phyloP scores from a whole-genome alignment of 2,888 invertebrate species.

The Ramazzottius varieornatus region DNA sequence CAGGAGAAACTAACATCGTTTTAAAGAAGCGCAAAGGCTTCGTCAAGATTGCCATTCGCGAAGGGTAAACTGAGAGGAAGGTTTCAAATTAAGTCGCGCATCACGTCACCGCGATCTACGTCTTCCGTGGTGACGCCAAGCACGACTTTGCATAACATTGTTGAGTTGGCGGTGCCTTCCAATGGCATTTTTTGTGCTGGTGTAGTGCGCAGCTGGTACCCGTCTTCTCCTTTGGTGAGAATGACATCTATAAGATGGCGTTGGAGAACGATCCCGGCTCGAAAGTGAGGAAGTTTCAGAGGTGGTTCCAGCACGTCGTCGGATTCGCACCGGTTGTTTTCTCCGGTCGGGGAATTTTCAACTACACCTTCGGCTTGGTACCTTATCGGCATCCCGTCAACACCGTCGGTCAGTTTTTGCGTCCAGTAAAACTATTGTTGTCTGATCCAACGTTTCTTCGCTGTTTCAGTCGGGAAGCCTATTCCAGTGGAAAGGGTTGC shows the following conservation, averaged over 20 bases:
- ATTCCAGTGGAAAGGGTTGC: conserved; percentile 41
- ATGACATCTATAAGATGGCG: not conserved
- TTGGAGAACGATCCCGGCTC: conserved; percentile 7
- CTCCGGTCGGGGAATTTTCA: conserved; percentile 50
- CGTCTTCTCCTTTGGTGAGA: not conserved
- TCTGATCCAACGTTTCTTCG: too few relatives aligned
- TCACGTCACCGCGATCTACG: too few relatives aligned
- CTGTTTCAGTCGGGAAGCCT: conserved; percentile 57
- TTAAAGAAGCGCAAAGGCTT: not conserved
- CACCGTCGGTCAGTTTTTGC: conserved; percentile 63
- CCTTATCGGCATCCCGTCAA: conserved; percentile 51
- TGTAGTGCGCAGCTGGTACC: not conserved
- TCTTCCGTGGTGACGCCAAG: too few relatives aligned
- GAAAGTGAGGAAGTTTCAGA: conserved; percentile 6
- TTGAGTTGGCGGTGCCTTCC: too few relatives aligned
- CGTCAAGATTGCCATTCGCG: not conserved
- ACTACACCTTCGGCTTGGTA: conserved; percentile 60
- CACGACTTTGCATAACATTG: too few relatives aligned
- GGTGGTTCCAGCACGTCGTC: conserved; percentile 14
- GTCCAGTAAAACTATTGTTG: too few relatives aligned
- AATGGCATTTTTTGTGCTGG: too few relatives aligned
- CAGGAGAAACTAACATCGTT: not conserved
- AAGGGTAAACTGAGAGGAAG: too few relatives aligned
- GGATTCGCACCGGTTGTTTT: conserved; percentile 18
- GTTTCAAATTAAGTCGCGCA: too few relatives aligned